Evolutionary conservation across 2,888 invertebrate genomes (phyloP).

Genomic region (Orgyia antiqua): DNA sequence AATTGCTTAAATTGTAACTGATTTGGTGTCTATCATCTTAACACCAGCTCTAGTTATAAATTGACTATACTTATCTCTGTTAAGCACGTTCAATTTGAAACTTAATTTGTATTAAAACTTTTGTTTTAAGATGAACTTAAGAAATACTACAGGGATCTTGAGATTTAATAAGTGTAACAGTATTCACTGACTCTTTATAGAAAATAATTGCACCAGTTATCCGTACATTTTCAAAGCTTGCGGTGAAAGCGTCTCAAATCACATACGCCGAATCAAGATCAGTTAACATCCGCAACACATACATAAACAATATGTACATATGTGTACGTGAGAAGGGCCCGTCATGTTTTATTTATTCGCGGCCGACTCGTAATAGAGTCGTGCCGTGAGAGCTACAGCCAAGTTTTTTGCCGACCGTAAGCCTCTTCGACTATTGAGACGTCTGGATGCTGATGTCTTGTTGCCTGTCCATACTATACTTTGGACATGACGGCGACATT

Average conservation of each 20-base stretch:
- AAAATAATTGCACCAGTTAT: slow-evolving; percentile 34
- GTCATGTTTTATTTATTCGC: slow-evolving; percentile 78
- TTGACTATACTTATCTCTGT: too few relatives aligned
- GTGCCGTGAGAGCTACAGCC: slow-evolving; percentile 72
- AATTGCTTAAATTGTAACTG: too few relatives aligned
- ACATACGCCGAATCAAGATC: slow-evolving; percentile 63
- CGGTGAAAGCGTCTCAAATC: slow-evolving; percentile 64
- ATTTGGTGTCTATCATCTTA: too few relatives aligned
- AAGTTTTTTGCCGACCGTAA: slow-evolving; percentile 69
- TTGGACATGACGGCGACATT: slow-evolving; percentile 65
- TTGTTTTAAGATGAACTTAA: too few relatives aligned
- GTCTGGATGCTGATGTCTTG: slow-evolving; percentile 75
- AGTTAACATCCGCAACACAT: slow-evolving; percentile 64
- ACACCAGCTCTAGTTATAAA: too few relatives aligned
- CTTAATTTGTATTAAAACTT: too few relatives aligned
- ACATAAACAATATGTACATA: slow-evolving; percentile 50
- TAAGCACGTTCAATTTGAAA: too few relatives aligned
- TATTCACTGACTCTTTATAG: slow-evolving; percentile 19
- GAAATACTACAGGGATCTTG: too few relatives aligned
- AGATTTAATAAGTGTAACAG: slow-evolving; percentile 15
- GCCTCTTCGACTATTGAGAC: slow-evolving; percentile 67
- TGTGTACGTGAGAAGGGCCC: slow-evolving; percentile 72
- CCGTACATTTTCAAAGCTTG: slow-evolving; percentile 30
- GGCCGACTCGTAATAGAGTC: slow-evolving; percentile 74
- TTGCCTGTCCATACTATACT: slow-evolving; percentile 65